Conservation (phyloP, 2,888 invertebrate species). For the Lepeophtheirus nordmannii region DNA sequence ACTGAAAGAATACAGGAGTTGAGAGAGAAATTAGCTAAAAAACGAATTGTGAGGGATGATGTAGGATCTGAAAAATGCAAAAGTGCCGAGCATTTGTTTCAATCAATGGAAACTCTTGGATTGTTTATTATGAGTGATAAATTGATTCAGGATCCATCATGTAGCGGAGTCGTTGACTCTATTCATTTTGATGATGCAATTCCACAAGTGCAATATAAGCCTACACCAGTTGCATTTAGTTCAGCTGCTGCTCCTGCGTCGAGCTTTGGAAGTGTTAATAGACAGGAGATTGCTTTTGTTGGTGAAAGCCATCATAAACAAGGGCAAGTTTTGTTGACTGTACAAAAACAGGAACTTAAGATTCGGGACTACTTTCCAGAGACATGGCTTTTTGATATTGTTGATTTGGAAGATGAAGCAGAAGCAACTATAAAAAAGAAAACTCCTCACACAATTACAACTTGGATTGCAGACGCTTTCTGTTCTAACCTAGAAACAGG, state of each 20-base stretch:
- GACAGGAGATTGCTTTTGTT: not conserved
- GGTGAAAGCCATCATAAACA: too few species aligned
- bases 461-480: slow-evolving; percentile 24
- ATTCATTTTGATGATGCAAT: not conserved
- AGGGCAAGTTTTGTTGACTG: not conserved
- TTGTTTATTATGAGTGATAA: slow-evolving; percentile 11
- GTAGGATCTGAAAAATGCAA: not conserved
- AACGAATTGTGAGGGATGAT: slow-evolving; percentile 1
- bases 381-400: slow-evolving; percentile 24
- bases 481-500: slow-evolving; percentile 13
- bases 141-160: slow-evolving; percentile 3
- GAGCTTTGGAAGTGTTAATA: not conserved
- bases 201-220: not conserved
- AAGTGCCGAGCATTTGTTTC: slow-evolving; percentile 2
- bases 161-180: slow-evolving; percentile 1
- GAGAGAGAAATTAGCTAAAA: not conserved
- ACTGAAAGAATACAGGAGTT: not conserved
- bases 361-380: slow-evolving; percentile 22
- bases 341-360: not conserved
- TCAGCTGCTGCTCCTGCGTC: not conserved
- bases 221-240: not conserved
- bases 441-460: slow-evolving; percentile 24
- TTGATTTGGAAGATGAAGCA: slow-evolving; percentile 11
- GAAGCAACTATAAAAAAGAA: slow-evolving; percentile 12
- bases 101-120: slow-evolving; percentile 10